Evolutionary conservation across 23 tunicate species (phyloP).

Genomic region (Styela clava): DNA sequence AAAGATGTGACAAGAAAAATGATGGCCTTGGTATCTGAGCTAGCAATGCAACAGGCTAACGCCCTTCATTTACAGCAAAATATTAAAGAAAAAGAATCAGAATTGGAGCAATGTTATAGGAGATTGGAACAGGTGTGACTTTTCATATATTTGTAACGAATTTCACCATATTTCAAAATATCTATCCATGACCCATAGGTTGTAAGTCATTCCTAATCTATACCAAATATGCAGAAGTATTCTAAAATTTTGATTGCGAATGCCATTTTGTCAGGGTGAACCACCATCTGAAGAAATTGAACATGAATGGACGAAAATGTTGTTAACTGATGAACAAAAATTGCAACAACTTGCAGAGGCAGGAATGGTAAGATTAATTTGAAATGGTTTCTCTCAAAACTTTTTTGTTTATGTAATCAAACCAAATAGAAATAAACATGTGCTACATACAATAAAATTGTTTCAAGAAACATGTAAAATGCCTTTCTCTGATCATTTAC

Average conservation of each 20-base stretch:
- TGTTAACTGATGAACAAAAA: constrained; percentile 35
- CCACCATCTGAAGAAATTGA: constrained; percentile 74
- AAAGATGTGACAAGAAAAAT: constrained; percentile 87
- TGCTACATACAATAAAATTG: neutral
- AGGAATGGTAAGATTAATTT: constrained; percentile 60
- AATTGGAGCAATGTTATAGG: constrained; percentile 63
- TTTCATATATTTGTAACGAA: neutral
- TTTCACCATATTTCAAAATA: too few species aligned
- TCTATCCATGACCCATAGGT: too few species aligned
- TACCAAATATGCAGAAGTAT: neutral
- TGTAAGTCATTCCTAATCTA: too few species aligned
- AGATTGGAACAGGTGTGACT: constrained; percentile 75
- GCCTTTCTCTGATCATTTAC: neutral
- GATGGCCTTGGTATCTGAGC: constrained; percentile 88
- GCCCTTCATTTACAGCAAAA: constrained; percentile 77
- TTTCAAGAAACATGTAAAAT: too few species aligned
- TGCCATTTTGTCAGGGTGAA: constrained; percentile 69
- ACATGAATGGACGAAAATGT: constrained; percentile 68
- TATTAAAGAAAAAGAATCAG: constrained; percentile 37
- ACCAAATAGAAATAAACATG: too few species aligned
- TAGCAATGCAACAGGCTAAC: constrained; percentile 94
- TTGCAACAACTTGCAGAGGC: constrained; percentile 33
- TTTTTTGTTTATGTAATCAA: too few species aligned
- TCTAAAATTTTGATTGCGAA: too few species aligned
- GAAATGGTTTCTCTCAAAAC: too few species aligned